phyloP scores from a whole-genome alignment of 2,888 invertebrate species.

The Oligia strigilis region DNA sequence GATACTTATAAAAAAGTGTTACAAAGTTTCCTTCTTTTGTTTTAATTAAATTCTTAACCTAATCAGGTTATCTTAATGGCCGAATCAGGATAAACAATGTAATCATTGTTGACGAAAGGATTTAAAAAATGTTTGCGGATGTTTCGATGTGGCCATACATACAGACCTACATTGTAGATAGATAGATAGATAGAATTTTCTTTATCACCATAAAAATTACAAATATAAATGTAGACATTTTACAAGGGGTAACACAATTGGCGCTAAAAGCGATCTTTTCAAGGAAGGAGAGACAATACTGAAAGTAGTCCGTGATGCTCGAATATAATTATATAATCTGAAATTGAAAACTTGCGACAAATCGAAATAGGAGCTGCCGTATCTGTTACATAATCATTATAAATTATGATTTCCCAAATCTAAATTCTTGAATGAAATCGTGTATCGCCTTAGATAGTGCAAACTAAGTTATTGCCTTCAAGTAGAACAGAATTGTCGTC shows the following conservation, averaged over 20 bases:
- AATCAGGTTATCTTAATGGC: constrained; percentile 49
- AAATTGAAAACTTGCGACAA: no score
- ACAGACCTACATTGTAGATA: neutral
- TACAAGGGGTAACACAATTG: neutral
- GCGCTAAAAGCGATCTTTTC: neutral
- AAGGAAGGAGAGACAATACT: neutral
- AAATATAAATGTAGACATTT: neutral
- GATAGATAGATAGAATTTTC: neutral
- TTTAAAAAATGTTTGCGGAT: constrained; percentile 39
- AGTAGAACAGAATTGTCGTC: no score
- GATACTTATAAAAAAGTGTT: neutral
- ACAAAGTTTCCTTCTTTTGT: constrained; percentile 7
- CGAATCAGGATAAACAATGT: constrained; percentile 47
- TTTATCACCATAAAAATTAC: neutral
- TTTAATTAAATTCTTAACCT: constrained; percentile 11
- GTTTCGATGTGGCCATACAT: neutral
- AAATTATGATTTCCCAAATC: no score
- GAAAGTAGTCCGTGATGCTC: no score
- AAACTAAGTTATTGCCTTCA: no score
- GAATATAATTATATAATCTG: no score
- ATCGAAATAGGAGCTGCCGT: no score
- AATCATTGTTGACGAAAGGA: constrained; percentile 49
- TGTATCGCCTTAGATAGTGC: no score
- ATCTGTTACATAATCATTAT: no score
- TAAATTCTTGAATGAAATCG: no score